Evolutionary conservation across 1,140 invertebrate species (phyloP).

Genomic region (Asbolus verrucosus): DNA sequence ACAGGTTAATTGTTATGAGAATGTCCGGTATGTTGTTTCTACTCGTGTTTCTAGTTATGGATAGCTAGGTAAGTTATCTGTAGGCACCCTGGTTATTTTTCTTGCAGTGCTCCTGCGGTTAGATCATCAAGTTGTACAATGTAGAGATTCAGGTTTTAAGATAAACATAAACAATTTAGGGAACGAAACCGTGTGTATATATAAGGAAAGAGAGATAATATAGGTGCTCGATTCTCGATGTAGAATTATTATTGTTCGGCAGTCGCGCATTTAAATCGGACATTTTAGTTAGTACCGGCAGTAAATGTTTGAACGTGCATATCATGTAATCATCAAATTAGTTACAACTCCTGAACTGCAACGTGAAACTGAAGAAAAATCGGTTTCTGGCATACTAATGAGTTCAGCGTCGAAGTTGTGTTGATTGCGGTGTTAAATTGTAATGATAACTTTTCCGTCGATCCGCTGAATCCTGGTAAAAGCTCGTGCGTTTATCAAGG

Average conservation of each 20-base stretch:
- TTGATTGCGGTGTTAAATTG: slow-evolving; percentile 18
- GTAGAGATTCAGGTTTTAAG: not conserved
- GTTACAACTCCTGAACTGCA: too few species aligned
- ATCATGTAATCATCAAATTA: slow-evolving; percentile 29
- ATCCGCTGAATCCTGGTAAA: too few species aligned
- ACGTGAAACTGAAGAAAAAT: slow-evolving; percentile 27
- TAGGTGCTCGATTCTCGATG: slow-evolving; percentile 14
- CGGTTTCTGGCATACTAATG: slow-evolving; percentile 18
- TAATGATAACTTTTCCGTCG: slow-evolving; percentile 13
- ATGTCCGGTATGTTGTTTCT: slow-evolving; percentile 18
- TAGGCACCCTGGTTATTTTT: not conserved
- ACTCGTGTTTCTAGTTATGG: slow-evolving; percentile 10
- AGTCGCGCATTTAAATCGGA: slow-evolving; percentile 12
- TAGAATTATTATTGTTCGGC: slow-evolving; percentile 10
- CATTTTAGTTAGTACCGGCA: slow-evolving; percentile 14
- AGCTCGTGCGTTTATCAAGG: too few species aligned
- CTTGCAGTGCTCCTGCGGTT: not conserved
- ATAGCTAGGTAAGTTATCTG: not conserved
- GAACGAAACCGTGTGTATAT: not conserved
- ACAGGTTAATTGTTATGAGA: slow-evolving; percentile 18
- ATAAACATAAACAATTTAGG: slow-evolving; percentile 3
- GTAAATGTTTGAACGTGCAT: slow-evolving; percentile 20
- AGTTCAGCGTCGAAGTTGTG: slow-evolving; percentile 15
- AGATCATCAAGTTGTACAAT: not conserved
- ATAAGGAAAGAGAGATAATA: slow-evolving; percentile 1